Base-by-base conservation (phyloP, 2,113 vertebrate species). In the Ctenodactylus gundi region DNA sequence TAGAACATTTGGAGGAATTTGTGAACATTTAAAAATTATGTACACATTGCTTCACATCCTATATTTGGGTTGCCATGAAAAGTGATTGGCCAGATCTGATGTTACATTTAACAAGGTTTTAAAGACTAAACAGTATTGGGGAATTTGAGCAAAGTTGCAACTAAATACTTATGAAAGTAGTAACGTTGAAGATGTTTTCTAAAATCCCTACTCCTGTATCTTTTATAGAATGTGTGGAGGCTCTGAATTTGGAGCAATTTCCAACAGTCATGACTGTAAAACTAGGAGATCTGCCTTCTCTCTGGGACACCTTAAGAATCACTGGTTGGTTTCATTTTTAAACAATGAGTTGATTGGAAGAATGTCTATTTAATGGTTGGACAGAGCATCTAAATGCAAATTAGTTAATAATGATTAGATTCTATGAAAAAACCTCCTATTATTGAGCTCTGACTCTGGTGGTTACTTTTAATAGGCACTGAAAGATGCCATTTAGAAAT, bases 291-390 rank as follows among this genome's bases (percentile, higher is more conserved):
- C 17, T 7, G 31, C 14, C 11, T 67, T 65, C 77, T 76, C 84
- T 34, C 2, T 14, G 3, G 53, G 44, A 58, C 7, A 0, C 73
- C n/a, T 15, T 53, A 6, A 9, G 53, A 8, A 31, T 1, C 29
- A 34, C 10, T 44, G 29, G 17, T 78, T 8, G 39, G 4, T 65
- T 15, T 93, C 41, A 27, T 68, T 90, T 93, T 57, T 75, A 70
- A 86, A 70, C 12, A 13, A 51, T 3, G 36, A 46, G 31, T 41
- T 90, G 27, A 80, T 95, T 76, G 81, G 60, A 46, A 34, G 14
- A 89, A 73, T 82, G 72, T 90, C 41, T 95, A 90, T 92, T 39
- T 84, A 90, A 90, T 62, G 62, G n/a, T n/a, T n/a, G n/a, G 11
- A 84, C 39, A 70, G 53, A 17, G 39, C 34, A 90, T 81, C 53